Evolutionary conservation across 2,888 invertebrate species (phyloP).

Genomic region (Pemphredon lugubris): DNA sequence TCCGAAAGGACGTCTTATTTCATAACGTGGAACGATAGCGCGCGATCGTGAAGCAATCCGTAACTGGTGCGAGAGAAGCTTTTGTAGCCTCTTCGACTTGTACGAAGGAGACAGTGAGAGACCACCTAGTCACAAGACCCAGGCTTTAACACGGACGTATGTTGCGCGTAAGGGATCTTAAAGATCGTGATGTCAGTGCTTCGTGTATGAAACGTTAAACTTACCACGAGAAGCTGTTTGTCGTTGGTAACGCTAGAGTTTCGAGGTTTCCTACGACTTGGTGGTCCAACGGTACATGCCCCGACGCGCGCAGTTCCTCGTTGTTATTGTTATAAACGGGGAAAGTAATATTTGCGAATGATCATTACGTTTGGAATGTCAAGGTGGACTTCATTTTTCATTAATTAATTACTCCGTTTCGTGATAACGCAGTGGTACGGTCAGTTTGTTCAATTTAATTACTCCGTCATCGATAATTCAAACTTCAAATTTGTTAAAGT

Average conservation of each 20-base stretch:
- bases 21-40: constrained; percentile 29
- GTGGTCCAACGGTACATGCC: constrained; percentile 55
- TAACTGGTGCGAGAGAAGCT: constrained; percentile 22
- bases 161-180: constrained; percentile 44
- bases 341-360: too few relatives aligned
- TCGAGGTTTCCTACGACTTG: constrained; percentile 37
- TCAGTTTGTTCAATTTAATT: too few relatives aligned
- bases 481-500: too few relatives aligned
- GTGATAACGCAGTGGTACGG: too few relatives aligned
- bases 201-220: constrained; percentile 59
- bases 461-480: too few relatives aligned
- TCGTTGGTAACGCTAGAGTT: constrained; percentile 41
- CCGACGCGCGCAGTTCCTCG: constrained; percentile 48
- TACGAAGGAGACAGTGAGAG: constrained; percentile 34
- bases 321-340: too few relatives aligned
- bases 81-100: constrained; percentile 26
- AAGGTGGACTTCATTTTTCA: too few relatives aligned
- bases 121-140: constrained; percentile 50
- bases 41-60: constrained; percentile 10
- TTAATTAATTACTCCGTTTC: too few relatives aligned
- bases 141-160: constrained; percentile 49
- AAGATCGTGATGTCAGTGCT: constrained; percentile 59
- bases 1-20: constrained; percentile 36
- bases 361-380: too few relatives aligned
- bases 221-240: constrained; percentile 43